These are phyloP conservation scores for Alectura lathami DNA, from an alignment of 2,113 vertebrate species.

Conservation along the genomic window DNA sequence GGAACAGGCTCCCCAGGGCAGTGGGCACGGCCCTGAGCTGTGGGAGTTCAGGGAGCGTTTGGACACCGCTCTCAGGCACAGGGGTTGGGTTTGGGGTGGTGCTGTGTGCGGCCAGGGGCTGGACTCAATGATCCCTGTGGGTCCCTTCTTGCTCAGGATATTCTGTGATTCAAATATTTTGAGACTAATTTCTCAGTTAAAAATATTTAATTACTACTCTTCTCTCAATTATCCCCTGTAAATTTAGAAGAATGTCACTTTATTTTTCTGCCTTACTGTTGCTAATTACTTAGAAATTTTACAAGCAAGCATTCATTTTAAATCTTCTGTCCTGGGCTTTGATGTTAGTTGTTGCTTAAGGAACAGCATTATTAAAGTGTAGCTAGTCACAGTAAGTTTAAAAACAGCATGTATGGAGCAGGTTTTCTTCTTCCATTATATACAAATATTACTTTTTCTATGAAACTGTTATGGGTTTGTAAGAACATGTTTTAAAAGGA, in stretches of 20 bases:
- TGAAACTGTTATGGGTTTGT: not conserved
- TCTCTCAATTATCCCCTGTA: not conserved
- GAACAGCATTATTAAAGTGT: not conserved
- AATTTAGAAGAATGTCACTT: not conserved
- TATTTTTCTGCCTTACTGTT: fast-evolving
- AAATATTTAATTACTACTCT: not conserved
- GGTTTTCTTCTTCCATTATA: not conserved
- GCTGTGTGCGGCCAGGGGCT: too few relatives aligned
- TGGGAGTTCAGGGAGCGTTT: too few relatives aligned
- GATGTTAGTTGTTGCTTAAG: not conserved
- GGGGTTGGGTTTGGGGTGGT: too few relatives aligned
- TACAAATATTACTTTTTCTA: not conserved
- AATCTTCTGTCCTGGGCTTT: not conserved
- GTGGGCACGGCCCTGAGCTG: too few relatives aligned
- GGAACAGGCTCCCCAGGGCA: too few relatives aligned
- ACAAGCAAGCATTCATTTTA: not conserved
- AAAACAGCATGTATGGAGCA: not conserved
- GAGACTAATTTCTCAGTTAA: not conserved
- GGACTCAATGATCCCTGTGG: too few relatives aligned
- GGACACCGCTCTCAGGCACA: too few relatives aligned
- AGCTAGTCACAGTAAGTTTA: not conserved
- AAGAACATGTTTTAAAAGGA: not conserved
- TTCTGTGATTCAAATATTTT: too few relatives aligned
- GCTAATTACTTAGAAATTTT: not conserved
- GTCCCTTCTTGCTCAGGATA: too few relatives aligned